phyloP scores from a whole-genome alignment of 1,140 invertebrate genomes.

The Penaeus indicus region DNA sequence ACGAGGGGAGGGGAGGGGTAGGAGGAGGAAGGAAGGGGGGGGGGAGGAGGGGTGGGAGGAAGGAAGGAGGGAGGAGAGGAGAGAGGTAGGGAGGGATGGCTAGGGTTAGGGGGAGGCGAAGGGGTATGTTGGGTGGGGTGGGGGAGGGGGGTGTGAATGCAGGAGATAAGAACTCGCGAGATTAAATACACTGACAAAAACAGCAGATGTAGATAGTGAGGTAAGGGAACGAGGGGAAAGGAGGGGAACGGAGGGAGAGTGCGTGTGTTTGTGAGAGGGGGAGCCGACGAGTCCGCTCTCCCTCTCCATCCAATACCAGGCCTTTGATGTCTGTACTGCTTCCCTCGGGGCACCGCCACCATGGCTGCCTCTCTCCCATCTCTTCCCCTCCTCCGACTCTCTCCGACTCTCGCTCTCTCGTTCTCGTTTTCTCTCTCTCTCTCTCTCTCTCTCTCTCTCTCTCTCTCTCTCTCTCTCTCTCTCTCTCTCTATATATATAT shows the following conservation, averaged over 20 bases:
- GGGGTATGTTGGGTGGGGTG: background rate
- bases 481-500: too few species aligned
- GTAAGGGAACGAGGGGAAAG: slow-evolving; percentile 7
- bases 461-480: too few species aligned
- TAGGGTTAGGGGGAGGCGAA: background rate
- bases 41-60: background rate
- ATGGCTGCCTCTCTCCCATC: background rate
- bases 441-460: background rate
- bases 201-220: background rate
- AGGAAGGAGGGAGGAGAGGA: background rate
- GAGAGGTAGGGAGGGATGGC: background rate
- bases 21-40: background rate
- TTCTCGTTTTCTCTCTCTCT: background rate
- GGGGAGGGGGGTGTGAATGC: background rate
- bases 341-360: slow-evolving; percentile 38
- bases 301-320: slow-evolving; percentile 52
- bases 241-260: slow-evolving; percentile 8
- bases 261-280: slow-evolving; percentile 27
- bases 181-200: slow-evolving; percentile 13
- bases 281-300: slow-evolving; percentile 37
- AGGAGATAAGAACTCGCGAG: background rate
- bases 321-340: slow-evolving; percentile 59
- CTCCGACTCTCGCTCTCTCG: background rate
- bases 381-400: too few species aligned
- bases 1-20: background rate